Percentiles rank a stretch among this genome's conserved stretches.
These are phyloP conservation scores for Tigriopus japonicus DNA, from an alignment of 1,140 invertebrate species.

Conservation along the genomic window DNA sequence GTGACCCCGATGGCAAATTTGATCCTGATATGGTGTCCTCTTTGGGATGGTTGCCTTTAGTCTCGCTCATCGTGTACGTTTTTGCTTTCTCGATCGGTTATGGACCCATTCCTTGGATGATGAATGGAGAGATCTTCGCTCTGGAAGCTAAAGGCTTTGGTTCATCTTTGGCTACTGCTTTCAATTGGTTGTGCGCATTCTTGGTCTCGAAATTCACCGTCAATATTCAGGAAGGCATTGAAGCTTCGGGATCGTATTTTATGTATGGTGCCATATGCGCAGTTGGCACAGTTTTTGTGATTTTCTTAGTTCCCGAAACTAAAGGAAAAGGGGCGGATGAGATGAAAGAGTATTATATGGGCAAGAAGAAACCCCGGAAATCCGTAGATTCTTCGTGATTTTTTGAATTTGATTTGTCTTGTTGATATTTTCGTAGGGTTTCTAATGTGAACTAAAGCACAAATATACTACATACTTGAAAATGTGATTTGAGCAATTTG, in stretches of 20 bases:
- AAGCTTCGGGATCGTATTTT: slow-evolving; percentile 39
- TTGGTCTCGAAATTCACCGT: slow-evolving; percentile 54
- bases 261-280: slow-evolving; percentile 55
- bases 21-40: too few species aligned
- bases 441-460: too few species aligned
- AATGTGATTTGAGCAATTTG: too few species aligned
- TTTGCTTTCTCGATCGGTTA: slow-evolving; percentile 39
- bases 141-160: slow-evolving; percentile 51
- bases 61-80: slow-evolving; percentile 34
- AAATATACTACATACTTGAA: too few species aligned
- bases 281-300: slow-evolving; percentile 47
- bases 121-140: slow-evolving; percentile 62
- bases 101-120: slow-evolving; percentile 48
- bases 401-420: too few species aligned
- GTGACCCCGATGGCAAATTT: slow-evolving; percentile 15
- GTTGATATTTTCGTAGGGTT: too few species aligned
- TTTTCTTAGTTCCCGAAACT: slow-evolving; percentile 64
- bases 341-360: slow-evolving; percentile 29
- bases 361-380: too few species aligned
- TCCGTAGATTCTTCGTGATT: too few species aligned
- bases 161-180: slow-evolving; percentile 47
- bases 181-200: slow-evolving; percentile 59
- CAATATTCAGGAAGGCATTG: slow-evolving; percentile 25
- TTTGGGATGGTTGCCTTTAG: too few species aligned
- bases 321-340: slow-evolving; percentile 68